phyloP scores from a whole-genome alignment of 2,888 invertebrate species.

The Latheticus oryzae region DNA sequence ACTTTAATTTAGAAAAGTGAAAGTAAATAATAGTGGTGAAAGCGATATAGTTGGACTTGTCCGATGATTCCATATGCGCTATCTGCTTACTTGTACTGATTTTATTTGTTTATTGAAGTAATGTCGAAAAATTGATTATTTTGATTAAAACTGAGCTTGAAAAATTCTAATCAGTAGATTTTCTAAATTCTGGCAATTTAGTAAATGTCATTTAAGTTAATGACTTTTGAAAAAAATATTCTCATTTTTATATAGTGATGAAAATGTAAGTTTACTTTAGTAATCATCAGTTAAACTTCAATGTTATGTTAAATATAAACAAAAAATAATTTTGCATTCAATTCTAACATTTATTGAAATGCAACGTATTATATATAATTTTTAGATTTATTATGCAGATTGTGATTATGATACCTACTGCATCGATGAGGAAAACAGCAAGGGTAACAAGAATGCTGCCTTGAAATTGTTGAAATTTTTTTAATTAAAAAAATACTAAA shows the following conservation, averaged over 20 bases:
- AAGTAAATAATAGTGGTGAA: constrained; percentile 51
- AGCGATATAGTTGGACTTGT: constrained; percentile 45
- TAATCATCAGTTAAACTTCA: constrained; percentile 46
- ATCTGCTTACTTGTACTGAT: constrained; percentile 13
- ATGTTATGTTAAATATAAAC: constrained; percentile 46
- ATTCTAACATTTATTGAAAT: too few species aligned
- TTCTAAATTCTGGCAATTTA: background rate
- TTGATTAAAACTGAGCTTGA: background rate
- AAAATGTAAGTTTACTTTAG: constrained; percentile 50
- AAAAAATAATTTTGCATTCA: background rate
- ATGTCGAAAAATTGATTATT: too few species aligned
- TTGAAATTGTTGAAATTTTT: too few species aligned
- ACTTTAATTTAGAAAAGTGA: constrained; percentile 52
- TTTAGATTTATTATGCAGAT: constrained; percentile 13
- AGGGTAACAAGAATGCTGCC: constrained; percentile 48
- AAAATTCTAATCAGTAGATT: constrained; percentile 10
- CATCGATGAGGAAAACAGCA: constrained; percentile 43
- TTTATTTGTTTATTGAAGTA: too few species aligned
- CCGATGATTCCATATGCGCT: constrained; percentile 32
- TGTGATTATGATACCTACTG: constrained; percentile 22
- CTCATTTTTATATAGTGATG: too few species aligned
- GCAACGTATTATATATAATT: too few species aligned
- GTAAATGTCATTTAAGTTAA: constrained; percentile 4
- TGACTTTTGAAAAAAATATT: too few species aligned
- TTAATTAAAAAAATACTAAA: too few species aligned